Conservation (phyloP, 2,797 vertebrate genomes). For the Periparus ater region DNA sequence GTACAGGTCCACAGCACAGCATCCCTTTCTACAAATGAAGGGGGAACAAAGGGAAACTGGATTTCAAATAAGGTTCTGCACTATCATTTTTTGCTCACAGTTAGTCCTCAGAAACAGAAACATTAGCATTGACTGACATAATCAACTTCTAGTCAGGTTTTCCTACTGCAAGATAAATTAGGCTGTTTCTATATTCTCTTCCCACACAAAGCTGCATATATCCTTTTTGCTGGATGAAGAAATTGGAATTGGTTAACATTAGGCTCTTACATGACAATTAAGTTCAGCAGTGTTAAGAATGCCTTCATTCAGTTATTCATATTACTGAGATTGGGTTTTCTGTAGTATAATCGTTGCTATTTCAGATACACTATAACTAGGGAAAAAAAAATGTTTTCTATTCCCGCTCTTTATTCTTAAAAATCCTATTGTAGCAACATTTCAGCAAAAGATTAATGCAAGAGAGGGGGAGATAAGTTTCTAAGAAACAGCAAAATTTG, state of each 20-base stretch:
- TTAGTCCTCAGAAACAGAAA: neutral
- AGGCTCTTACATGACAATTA: slow-evolving; percentile 44
- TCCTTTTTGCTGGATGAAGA: slow-evolving; percentile 33
- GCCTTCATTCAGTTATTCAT: slow-evolving; percentile 46
- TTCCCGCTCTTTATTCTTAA: slow-evolving; percentile 38
- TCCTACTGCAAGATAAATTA: neutral
- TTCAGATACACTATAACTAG: slow-evolving; percentile 1
- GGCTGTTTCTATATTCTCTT: slow-evolving; percentile 10
- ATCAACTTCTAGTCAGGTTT: neutral
- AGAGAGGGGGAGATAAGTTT: slow-evolving; percentile 31
- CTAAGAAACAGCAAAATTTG: slow-evolving; percentile 48
- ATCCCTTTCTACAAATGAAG: neutral
- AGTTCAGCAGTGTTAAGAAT: slow-evolving; percentile 29
- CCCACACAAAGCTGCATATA: neutral
- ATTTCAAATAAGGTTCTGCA: neutral
- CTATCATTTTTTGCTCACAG: neutral
- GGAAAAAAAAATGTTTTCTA: neutral
- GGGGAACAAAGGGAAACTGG: neutral
- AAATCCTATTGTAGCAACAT: slow-evolving; percentile 38
- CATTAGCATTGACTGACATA: neutral
- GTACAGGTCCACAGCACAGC: neutral
- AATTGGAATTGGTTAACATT: slow-evolving; percentile 40
- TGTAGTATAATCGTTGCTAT: slow-evolving; percentile 10
- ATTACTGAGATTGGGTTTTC: slow-evolving; percentile 21
- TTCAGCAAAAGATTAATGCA: slow-evolving; percentile 57